phyloP scores from a whole-genome alignment of 1,140 invertebrate genomes.

The Theocolax elegans region DNA sequence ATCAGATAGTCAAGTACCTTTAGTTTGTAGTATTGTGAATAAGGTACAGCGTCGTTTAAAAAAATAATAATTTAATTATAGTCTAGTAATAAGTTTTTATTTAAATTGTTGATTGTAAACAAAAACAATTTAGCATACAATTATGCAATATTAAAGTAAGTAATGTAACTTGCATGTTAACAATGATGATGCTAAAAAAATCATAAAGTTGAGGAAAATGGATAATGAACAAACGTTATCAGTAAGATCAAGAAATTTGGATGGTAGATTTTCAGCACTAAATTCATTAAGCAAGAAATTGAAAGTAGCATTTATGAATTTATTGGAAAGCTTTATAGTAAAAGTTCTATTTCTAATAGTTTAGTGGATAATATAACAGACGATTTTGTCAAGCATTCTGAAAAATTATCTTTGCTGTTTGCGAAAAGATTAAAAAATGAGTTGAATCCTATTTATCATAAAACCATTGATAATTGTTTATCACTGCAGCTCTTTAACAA shows the following conservation, averaged over 20 bases:
- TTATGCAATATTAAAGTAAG: no score
- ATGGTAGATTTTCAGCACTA: background rate
- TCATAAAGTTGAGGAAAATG: no score
- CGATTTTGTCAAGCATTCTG: background rate
- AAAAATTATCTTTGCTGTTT: background rate
- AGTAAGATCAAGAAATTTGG: no score
- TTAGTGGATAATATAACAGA: background rate
- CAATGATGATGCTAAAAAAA: no score
- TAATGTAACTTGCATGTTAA: no score
- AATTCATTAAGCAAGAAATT: background rate
- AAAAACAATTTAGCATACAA: no score
- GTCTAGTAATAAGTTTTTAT: background rate
- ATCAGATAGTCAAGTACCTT: background rate
- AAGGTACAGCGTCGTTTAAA: background rate
- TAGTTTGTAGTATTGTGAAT: background rate
- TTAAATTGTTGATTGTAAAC: background rate
- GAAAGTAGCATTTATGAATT: background rate
- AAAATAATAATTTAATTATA: constrained; percentile 1
- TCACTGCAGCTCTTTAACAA: background rate
- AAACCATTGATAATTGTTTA: constrained; percentile 26
- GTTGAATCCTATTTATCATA: constrained; percentile 36
- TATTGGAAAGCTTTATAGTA: background rate
- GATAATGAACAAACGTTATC: no score
- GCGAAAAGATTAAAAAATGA: constrained; percentile 38
- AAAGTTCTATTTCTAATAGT: background rate